These are phyloP conservation scores for Argyrosomus regius DNA, from an alignment of 2,797 vertebrate genomes.

Conservation along the genomic window DNA sequence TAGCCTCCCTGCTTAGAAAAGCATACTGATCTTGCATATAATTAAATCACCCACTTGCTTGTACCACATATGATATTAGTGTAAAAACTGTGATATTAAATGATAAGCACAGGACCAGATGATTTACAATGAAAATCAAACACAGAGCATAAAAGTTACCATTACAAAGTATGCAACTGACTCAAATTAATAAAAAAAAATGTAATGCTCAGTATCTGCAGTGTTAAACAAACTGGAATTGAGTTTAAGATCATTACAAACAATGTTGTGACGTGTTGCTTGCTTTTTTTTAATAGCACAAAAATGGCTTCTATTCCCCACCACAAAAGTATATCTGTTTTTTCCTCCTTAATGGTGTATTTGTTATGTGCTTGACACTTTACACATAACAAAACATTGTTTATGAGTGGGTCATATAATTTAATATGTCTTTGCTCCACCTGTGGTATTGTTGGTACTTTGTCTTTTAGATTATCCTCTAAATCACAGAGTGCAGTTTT, in stretches of 20 bases:
- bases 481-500: conserved; percentile 31
- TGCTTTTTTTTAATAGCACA: neutral
- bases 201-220: neutral
- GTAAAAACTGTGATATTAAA: neutral
- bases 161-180: neutral
- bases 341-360: neutral
- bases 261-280: neutral
- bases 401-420: conserved; percentile 15
- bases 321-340: neutral
- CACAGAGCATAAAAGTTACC: neutral
- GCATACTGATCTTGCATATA: neutral
- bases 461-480: conserved; percentile 20
- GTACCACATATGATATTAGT: neutral
- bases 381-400: conserved; percentile 4
- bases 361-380: neutral
- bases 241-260: neutral
- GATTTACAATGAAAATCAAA: neutral
- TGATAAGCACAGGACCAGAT: neutral
- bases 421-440: conserved; percentile 2
- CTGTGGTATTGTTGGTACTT: neutral
- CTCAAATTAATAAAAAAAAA: neutral
- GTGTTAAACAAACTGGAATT: neutral
- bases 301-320: neutral
- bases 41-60: neutral
- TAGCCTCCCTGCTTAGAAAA: neutral